Evolutionary conservation across 2,797 vertebrate genomes (phyloP), one percentile per base, ranked within the genome.

Genomic region (Acanthurus tractus): DNA sequence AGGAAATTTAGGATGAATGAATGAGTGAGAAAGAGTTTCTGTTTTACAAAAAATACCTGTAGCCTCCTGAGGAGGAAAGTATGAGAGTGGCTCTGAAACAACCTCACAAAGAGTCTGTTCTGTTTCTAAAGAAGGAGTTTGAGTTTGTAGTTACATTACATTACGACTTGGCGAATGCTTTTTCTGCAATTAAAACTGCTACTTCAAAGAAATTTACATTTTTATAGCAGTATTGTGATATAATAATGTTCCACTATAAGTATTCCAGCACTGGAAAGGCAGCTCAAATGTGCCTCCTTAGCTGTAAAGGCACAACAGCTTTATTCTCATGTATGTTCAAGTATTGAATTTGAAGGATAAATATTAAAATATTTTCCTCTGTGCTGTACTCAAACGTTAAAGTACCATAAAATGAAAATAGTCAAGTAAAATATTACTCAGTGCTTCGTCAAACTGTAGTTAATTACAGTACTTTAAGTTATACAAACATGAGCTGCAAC

Each of bases 1-100:
- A 70, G 50, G 50, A 53, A 18, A 23, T 58, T 34, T 55, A 58
- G 48, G 45, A 61, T 70, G 79, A 68, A 82, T 72, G 61, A 57
- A 58, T 15, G 63, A 75, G 62, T 58, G 59, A 63, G 14, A 57
- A 29, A 62, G 49, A 45, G 36, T 42, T 52, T 57, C 49, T 64
- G 57, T 68, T 63, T 9, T 68, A 25, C 38, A 62, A 73, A 77
- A 62, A 73, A 77, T 66, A 48, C 8, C 14, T n/a, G 11, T 1
- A 3, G 46, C 59, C 23, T 62, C 76, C 18, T 17, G 72, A 29
- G 62, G 14, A 62, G 66, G 50, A 59, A 45, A 63, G 40, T 14
- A 8, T 49, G 48, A 22, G 34, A 57, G 65, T 29, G 22, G 56
- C 63, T 61, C 54, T 36, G 11, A 36, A 68, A 58, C 5, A 13